phyloP scores from a whole-genome alignment of 2,888 invertebrate species.

The Chloroclysta siterata region DNA sequence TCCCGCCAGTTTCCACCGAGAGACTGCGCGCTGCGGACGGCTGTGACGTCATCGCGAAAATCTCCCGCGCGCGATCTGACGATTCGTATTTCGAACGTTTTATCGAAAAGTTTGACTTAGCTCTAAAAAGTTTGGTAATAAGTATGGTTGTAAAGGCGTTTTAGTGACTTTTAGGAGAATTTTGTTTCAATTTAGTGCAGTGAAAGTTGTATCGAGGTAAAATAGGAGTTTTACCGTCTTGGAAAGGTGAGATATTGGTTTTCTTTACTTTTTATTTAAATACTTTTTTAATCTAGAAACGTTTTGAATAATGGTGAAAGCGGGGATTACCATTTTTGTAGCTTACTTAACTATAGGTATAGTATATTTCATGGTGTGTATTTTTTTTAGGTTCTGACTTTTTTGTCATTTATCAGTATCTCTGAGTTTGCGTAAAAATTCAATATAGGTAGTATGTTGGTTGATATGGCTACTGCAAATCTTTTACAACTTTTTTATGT shows the following conservation, averaged over 20 bases:
- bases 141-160: constrained; percentile 16
- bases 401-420: too few relatives aligned
- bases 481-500: too few relatives aligned
- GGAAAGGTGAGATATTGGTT: constrained; percentile 22
- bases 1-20: constrained; percentile 60
- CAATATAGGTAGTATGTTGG: too few relatives aligned
- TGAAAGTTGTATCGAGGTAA: constrained; percentile 14
- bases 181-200: constrained; percentile 21
- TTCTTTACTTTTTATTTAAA: neutral
- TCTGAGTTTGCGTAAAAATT: too few relatives aligned
- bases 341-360: too few relatives aligned
- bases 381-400: too few relatives aligned
- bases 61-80: constrained; percentile 42
- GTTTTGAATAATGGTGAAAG: too few relatives aligned
- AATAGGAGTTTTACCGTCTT: constrained; percentile 11
- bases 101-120: constrained; percentile 20
- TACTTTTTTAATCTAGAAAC: too few relatives aligned
- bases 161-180: constrained; percentile 23
- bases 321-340: too few relatives aligned
- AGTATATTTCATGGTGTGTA: too few relatives aligned
- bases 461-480: too few relatives aligned
- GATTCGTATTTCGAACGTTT: constrained; percentile 32
- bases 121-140: constrained; percentile 29
- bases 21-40: constrained; percentile 52
- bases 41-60: constrained; percentile 49